phyloP scores from a whole-genome alignment of 1,140 invertebrate species.

The Drosophila leontia region DNA sequence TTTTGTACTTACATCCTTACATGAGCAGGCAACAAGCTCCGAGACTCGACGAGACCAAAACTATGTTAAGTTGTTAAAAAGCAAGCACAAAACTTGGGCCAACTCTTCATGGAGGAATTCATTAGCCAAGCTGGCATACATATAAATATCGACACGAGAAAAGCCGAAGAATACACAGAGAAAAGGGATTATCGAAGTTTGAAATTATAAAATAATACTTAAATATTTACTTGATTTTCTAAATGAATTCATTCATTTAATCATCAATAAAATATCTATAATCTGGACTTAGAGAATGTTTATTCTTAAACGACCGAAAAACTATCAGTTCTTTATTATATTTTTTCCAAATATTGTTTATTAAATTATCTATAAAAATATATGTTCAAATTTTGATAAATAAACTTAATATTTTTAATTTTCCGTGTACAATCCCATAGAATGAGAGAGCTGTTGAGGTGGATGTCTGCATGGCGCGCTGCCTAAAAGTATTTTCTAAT shows the following conservation, averaged over 20 bases:
- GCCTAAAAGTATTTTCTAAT: slow-evolving; percentile 82
- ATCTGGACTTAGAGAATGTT: neutral
- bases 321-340: too few relatives aligned
- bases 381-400: neutral
- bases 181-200: neutral
- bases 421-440: neutral
- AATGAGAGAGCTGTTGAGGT: slow-evolving; percentile 11
- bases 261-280: neutral
- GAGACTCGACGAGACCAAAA: slow-evolving; percentile 45
- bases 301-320: too few relatives aligned
- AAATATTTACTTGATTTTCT: neutral
- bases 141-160: slow-evolving; percentile 53
- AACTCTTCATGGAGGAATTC: slow-evolving; percentile 60
- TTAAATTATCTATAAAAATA: neutral
- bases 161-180: slow-evolving; percentile 12
- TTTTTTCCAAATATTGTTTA: neutral
- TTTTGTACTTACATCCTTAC: slow-evolving; percentile 70
- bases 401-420: neutral
- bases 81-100: slow-evolving; percentile 64
- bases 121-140: slow-evolving; percentile 56
- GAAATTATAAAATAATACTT: neutral
- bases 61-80: slow-evolving; percentile 81
- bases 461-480: slow-evolving; percentile 25
- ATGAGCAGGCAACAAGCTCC: slow-evolving; percentile 47
- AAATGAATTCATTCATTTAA: neutral